Evolutionary conservation across 2,797 vertebrate genomes (phyloP).

Genomic region (Odontamblyopus rebecca): DNA sequence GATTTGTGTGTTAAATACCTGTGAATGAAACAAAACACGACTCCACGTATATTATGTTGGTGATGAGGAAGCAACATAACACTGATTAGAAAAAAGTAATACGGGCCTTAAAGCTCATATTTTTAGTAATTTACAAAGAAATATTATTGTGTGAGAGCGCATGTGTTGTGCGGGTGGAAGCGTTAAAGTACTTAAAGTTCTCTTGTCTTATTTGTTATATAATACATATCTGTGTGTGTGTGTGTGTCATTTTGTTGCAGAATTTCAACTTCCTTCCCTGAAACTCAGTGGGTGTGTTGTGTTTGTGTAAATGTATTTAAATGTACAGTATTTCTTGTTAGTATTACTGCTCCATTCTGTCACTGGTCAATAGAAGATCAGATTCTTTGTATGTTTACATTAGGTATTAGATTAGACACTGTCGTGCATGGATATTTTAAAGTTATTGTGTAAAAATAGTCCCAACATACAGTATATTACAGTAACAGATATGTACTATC

Average conservation of each 20-base stretch:
- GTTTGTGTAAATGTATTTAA: conserved; percentile 23
- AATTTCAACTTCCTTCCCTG: conserved; percentile 21
- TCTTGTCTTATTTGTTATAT: neutral
- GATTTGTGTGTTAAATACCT: too few species aligned
- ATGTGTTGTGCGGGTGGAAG: conserved; percentile 19
- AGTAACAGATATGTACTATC: too few species aligned
- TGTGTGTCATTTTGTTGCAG: conserved; percentile 1
- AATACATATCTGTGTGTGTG: neutral
- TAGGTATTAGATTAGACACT: neutral
- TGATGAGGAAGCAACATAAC: conserved; percentile 4
- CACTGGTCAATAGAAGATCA: neutral
- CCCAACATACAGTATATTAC: too few species aligned
- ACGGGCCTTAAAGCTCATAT: conserved; percentile 31
- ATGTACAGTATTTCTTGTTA: neutral
- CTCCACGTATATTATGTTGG: too few species aligned
- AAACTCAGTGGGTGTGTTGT: conserved; percentile 18
- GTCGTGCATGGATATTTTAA: too few species aligned
- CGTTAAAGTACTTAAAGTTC: conserved; percentile 29
- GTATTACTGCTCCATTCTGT: conserved; percentile 10
- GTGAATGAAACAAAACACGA: too few species aligned
- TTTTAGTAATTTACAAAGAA: conserved; percentile 31
- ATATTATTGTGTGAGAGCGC: conserved; percentile 49
- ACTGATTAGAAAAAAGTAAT: conserved; percentile 14
- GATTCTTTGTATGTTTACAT: neutral
- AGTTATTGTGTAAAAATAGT: too few species aligned